These are phyloP conservation scores for Crematogaster levior DNA, from an alignment of 2,888 invertebrate genomes.

Conservation along the genomic window DNA sequence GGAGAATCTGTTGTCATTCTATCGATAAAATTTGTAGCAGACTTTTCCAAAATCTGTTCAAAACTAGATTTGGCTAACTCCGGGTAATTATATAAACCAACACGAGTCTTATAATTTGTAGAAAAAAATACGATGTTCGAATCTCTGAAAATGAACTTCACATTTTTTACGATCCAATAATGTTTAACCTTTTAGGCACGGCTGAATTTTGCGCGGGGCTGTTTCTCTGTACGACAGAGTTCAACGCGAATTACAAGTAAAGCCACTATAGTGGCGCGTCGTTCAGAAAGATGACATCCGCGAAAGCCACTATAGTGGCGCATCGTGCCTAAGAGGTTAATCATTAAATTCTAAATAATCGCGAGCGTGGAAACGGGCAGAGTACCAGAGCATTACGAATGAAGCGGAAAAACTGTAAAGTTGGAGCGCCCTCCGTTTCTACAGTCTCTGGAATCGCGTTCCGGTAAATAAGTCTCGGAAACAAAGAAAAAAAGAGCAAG, in stretches of 20 bases:
- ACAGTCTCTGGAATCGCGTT: conserved; percentile 1
- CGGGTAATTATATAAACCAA: neutral
- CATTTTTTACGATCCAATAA: neutral
- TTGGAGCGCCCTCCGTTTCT: conserved; percentile 9
- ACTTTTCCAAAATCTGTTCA: too few species aligned
- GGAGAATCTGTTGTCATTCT: too few species aligned
- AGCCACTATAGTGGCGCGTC: too few species aligned
- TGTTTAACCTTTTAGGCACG: too few species aligned
- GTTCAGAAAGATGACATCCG: too few species aligned
- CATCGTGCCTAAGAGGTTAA: too few species aligned
- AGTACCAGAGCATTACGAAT: neutral
- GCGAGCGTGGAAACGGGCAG: neutral
- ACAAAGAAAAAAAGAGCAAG: conserved; percentile 11
- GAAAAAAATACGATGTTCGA: neutral
- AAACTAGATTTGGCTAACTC: too few species aligned
- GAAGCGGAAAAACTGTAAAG: conserved; percentile 23
- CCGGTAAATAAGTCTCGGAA: conserved; percentile 40
- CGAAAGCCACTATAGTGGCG: too few species aligned
- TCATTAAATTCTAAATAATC: conserved; percentile 5
- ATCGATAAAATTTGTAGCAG: too few species aligned
- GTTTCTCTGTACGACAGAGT: too few species aligned
- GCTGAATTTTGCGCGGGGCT: too few species aligned
- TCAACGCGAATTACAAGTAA: too few species aligned
- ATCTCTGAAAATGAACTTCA: neutral
- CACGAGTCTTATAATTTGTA: neutral